Evolutionary conservation across 2,888 invertebrate species (phyloP).

Genomic region (Nematopogon swammerdamellus): DNA sequence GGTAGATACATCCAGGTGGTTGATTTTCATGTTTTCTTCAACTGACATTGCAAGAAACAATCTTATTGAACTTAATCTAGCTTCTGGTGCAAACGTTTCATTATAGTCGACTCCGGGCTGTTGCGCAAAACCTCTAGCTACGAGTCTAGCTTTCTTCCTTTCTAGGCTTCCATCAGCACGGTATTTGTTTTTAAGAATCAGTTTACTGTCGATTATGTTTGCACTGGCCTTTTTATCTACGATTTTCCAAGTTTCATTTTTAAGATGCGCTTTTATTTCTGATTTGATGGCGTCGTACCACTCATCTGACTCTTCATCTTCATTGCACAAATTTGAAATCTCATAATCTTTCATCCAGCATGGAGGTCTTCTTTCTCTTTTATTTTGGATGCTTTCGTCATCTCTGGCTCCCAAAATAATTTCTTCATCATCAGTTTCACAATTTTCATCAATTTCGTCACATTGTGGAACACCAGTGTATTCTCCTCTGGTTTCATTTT

Average conservation of each 20-base stretch:
- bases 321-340: not conserved
- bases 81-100: constrained; percentile 6
- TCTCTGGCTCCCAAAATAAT: too few species aligned
- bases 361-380: not conserved
- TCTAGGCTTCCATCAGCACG: constrained; percentile 2
- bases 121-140: constrained; percentile 6
- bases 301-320: not conserved
- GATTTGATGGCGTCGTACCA: constrained; percentile 2
- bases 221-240: constrained; percentile 1
- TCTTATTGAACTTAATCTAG: constrained; percentile 4
- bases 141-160: constrained; percentile 6
- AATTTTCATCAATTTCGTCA: too few species aligned
- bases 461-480: too few species aligned
- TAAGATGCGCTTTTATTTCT: constrained; percentile 3
- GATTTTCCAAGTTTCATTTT: constrained; percentile 7
- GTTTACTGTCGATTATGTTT: constrained; percentile 4
- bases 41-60: not conserved
- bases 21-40: not conserved
- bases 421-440: too few species aligned
- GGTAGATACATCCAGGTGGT: constrained; percentile 2
- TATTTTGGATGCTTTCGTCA: not conserved
- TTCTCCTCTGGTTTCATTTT: too few species aligned
- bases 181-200: constrained; percentile 6
- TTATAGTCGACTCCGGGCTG: constrained; percentile 5
- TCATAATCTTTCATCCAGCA: constrained; percentile 1